Conservation (phyloP, 2,797 vertebrate genomes). For the Cottoperca gobio region DNA sequence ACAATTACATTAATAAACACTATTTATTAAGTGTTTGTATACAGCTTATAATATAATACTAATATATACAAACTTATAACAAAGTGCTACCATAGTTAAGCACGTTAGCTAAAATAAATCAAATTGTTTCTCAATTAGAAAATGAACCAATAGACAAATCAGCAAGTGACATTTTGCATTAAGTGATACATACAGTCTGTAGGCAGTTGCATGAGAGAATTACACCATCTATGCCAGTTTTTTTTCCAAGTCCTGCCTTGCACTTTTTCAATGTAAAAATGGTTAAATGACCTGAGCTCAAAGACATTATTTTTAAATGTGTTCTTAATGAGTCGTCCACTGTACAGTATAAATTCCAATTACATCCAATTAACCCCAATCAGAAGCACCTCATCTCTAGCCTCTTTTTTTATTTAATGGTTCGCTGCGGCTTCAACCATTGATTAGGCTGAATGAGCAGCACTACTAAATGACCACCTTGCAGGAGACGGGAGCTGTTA, state of each 20-base stretch:
- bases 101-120: slow-evolving; percentile 12
- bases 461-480: slow-evolving; percentile 93
- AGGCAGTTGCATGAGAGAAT: slow-evolving; percentile 28
- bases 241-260: slow-evolving; percentile 47
- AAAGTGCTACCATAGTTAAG: background rate
- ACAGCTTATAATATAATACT: background rate
- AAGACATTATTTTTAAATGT: slow-evolving; percentile 87
- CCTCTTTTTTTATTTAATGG: slow-evolving; percentile 95
- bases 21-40: background rate
- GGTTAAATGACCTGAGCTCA: slow-evolving; percentile 87
- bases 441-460: slow-evolving; percentile 94
- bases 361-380: slow-evolving; percentile 99
- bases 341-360: slow-evolving; percentile 96
- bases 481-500: slow-evolving; percentile 89
- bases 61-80: no score
- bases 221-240: slow-evolving; percentile 29
- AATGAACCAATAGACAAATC: slow-evolving; percentile 31
- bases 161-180: slow-evolving; percentile 51
- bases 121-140: slow-evolving; percentile 14
- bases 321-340: slow-evolving; percentile 90
- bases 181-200: background rate
- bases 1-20: background rate
- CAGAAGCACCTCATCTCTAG: slow-evolving; percentile 91
- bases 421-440: slow-evolving; percentile 92
- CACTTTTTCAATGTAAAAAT: slow-evolving; percentile 75